Percentiles rank a stretch among this genome's conserved stretches.
Conservation (phyloP, 2,113 vertebrate species). For the Noctilio leporinus region DNA sequence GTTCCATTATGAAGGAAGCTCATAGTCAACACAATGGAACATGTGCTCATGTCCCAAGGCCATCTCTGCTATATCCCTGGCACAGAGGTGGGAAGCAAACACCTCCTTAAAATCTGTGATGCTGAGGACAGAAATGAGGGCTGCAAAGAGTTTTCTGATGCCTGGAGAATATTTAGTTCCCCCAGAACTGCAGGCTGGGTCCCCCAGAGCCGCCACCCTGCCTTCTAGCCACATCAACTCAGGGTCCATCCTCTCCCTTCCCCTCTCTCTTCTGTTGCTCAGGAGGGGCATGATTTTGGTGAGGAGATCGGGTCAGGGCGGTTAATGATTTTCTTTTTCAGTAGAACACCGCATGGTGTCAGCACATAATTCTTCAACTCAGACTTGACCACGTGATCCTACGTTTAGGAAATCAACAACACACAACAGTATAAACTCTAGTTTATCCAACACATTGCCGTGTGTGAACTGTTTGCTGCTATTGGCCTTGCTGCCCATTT, state of each 20-base stretch:
- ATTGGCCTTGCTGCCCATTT: conserved; percentile 60
- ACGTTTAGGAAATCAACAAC: conserved; percentile 57
- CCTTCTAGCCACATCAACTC: neutral
- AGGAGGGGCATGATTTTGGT: neutral
- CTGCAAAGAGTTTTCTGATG: neutral
- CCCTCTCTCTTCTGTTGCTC: neutral
- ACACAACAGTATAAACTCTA: conserved; percentile 68
- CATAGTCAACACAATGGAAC: fast-evolving
- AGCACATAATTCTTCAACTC: conserved; percentile 61
- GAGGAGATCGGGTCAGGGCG: neutral
- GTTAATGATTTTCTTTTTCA: conserved; percentile 58
- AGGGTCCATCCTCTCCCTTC: too few species aligned
- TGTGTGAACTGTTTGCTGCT: conserved; percentile 73
- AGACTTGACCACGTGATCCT: conserved; percentile 45
- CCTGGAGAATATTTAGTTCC: neutral
- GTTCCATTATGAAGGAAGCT: fast-evolving
- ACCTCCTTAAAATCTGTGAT: neutral
- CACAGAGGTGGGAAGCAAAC: neutral
- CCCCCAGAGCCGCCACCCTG: neutral
- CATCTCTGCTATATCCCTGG: neutral
- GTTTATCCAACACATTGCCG: conserved; percentile 65
- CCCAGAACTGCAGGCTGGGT: neutral
- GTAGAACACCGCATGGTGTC: conserved; percentile 51
- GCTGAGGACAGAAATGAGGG: neutral
- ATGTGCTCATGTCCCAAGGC: neutral